Evolutionary conservation across 2,888 invertebrate species (phyloP), one percentile per base, ranked within the genome.

Genomic region (Stenchaetothrips biformis): DNA sequence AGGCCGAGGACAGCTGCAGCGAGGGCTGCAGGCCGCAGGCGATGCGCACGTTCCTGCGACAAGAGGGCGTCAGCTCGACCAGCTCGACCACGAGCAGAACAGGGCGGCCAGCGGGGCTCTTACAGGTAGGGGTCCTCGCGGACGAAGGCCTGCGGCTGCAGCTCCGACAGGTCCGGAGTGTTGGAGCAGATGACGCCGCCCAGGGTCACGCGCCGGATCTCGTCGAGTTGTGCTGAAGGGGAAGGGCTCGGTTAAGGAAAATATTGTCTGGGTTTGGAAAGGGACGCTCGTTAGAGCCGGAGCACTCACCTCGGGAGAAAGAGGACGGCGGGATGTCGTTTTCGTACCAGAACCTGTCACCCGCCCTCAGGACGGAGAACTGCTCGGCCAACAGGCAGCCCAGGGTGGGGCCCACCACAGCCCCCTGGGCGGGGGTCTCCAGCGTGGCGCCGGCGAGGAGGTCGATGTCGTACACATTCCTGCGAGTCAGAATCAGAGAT

Each of bases 261-360:
- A 4, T 37, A n/a, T 37, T 37, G 37, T 37, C 4, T 1, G 37
- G 2, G 37, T 37, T 37, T 37, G 37, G 37, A 37, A 4, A 37
- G 37, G 37, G 37, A 37, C 37, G 37, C 2, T 2, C 37, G 4
- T 13, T 11, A 37, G 27, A 49, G 62, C 21, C n/a, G 25, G 16
- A 16, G 25, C 48, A 77, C 82, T 82, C 83, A 88, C 87, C 87
- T 85, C 85, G 89, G 0, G 89, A 90, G 82, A 96, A 90, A 0
- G 95, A 93, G 21, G 95, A 95, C 0, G 96, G 96, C 0, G 96
- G 96, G 78, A 96, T 89, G 85, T 97, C 96, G 85, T 97, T 97
- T 87, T 98, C 97, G 85, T 96, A 97, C 96, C 97, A 98, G 86
- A 96, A 97, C 82, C 97, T 89, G 88, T 98, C 98, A 80, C 96